These are phyloP conservation scores for Apistogramma diplotaenia DNA, from an alignment of 2,113 vertebrate genomes.

Conservation along the genomic window DNA sequence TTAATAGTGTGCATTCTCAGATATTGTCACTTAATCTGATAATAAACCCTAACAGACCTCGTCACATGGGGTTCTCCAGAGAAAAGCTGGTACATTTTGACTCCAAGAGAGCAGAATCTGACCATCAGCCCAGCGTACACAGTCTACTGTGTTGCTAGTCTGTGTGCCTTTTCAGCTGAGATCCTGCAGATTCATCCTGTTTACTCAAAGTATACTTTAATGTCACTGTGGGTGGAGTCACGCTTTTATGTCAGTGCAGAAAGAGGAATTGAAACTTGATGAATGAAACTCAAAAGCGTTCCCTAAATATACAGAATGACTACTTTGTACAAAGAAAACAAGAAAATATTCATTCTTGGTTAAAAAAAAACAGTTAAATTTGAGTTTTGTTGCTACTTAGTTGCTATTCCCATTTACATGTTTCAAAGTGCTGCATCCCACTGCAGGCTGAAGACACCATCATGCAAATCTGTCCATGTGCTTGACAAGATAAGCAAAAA, in stretches of 20 bases:
- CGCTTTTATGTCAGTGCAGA: background rate
- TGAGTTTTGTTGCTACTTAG: background rate
- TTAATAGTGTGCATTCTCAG: conserved; percentile 49
- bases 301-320: background rate
- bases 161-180: background rate
- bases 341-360: background rate
- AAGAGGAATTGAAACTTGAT: conserved; percentile 20
- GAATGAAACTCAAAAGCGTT: conserved; percentile 2
- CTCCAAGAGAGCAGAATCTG: background rate
- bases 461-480: background rate
- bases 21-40: background rate
- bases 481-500: background rate
- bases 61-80: background rate
- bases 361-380: background rate
- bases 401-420: background rate
- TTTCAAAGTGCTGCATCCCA: background rate
- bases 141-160: background rate
- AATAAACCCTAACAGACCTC: background rate
- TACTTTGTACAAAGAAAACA: background rate
- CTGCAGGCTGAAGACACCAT: background rate
- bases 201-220: background rate
- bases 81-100: background rate
- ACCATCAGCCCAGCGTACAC: background rate
- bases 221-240: background rate
- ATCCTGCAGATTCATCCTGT: background rate